Conservation (phyloP, 2,888 invertebrate species). For the Diplazon laetatorius region DNA sequence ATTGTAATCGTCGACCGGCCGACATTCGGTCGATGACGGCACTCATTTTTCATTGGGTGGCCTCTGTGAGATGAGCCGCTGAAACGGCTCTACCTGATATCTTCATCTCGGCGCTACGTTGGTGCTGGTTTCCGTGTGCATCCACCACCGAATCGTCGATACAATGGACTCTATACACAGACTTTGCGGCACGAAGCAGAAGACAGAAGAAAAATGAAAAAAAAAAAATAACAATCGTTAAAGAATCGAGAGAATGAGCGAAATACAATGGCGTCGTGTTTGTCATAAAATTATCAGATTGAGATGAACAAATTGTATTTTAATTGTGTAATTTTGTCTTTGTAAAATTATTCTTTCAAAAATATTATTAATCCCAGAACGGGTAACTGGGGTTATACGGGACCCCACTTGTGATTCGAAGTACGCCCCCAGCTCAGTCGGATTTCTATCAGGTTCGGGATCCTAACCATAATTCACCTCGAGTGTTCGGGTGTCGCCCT, state of each 20-base stretch:
- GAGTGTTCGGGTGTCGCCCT: no score
- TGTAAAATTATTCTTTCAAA: no score
- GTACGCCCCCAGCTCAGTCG: background rate
- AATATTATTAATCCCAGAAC: background rate
- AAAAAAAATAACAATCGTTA: constrained; percentile 6
- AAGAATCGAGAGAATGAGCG: constrained; percentile 13
- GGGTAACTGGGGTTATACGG: no score
- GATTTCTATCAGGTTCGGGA: no score
- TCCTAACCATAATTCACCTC: no score
- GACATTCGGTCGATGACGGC: constrained; percentile 63
- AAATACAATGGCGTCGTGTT: constrained; percentile 25
- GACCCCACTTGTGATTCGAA: no score
- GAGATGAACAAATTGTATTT: constrained; percentile 11
- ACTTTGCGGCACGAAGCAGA: constrained; percentile 43
- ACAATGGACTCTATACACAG: constrained; percentile 47
- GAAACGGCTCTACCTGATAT: constrained; percentile 60
- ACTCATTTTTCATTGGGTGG: constrained; percentile 64
- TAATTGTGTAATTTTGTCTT: no score
- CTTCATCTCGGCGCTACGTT: constrained; percentile 55
- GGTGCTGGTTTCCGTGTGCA: constrained; percentile 43
- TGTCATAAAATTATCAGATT: constrained; percentile 5
- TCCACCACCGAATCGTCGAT: constrained; percentile 42
- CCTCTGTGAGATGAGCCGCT: constrained; percentile 33
- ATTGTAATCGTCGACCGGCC: constrained; percentile 64
- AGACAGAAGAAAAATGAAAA: constrained; percentile 11